Conservation (phyloP, 2,113 vertebrate species). For the Mesocricetus auratus region DNA sequence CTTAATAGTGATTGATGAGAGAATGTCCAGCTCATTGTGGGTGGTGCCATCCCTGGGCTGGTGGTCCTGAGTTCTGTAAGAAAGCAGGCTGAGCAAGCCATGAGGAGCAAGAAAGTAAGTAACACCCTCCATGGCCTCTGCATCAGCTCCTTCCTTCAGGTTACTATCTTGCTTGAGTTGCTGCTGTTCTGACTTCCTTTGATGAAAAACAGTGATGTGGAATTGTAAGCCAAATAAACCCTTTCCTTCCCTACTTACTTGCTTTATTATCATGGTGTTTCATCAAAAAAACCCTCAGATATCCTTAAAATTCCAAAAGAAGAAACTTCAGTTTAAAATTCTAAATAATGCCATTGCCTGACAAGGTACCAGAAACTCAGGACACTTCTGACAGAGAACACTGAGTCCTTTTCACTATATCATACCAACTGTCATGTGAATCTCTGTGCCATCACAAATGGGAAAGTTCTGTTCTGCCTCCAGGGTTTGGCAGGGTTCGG, state of each 20-base stretch:
- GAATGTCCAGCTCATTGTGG: background rate
- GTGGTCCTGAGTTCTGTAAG: background rate
- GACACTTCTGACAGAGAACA: background rate
- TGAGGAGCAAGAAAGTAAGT: background rate
- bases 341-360: background rate
- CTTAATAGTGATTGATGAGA: background rate
- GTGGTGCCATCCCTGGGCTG: no score
- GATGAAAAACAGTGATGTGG: background rate
- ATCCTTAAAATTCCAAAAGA: constrained; percentile 1
- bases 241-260: background rate
- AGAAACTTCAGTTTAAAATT: constrained; percentile 14
- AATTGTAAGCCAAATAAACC: background rate
- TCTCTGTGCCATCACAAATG: background rate
- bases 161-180: background rate
- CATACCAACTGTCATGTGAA: background rate
- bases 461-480: no score
- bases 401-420: background rate
- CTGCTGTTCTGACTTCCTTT: background rate
- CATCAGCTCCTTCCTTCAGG: background rate
- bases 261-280: background rate
- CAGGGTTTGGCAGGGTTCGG: no score
- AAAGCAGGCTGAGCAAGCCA: background rate
- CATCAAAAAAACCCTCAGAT: background rate
- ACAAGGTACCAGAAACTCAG: background rate
- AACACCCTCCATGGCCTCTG: background rate